Evolutionary conservation across 2,888 invertebrate species (phyloP).

Genomic region (Polydrusus pterygomalis): DNA sequence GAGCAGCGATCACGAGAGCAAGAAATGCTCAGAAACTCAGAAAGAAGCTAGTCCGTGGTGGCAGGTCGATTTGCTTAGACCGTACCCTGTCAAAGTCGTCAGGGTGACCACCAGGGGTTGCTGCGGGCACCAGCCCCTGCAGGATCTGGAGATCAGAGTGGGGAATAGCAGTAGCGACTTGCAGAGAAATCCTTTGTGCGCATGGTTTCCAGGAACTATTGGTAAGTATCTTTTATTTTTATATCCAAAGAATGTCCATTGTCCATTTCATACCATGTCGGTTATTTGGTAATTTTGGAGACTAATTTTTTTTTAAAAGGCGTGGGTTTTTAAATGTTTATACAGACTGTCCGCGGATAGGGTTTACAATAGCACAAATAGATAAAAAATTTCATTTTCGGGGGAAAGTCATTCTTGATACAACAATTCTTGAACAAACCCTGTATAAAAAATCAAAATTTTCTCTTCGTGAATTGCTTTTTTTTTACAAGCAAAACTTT

Average conservation of each 20-base stretch:
- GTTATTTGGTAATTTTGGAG: too few species aligned
- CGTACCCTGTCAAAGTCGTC: slow-evolving; percentile 90
- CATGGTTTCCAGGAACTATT: slow-evolving; percentile 94
- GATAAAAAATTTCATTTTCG: too few species aligned
- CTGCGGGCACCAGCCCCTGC: slow-evolving; percentile 90
- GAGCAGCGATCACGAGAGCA: slow-evolving; percentile 89
- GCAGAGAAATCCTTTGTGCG: slow-evolving; percentile 92
- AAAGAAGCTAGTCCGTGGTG: slow-evolving; percentile 95
- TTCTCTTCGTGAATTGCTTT: too few species aligned
- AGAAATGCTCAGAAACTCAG: slow-evolving; percentile 91
- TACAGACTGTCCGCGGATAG: too few species aligned
- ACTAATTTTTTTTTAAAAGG: background rate
- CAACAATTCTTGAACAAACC: too few species aligned
- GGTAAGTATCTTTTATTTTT: slow-evolving; percentile 74
- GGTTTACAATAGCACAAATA: too few species aligned
- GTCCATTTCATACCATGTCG: too few species aligned
- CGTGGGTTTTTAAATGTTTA: background rate
- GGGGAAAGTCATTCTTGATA: too few species aligned
- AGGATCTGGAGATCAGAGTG: slow-evolving; percentile 92
- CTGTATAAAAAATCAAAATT: too few species aligned
- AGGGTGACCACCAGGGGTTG: slow-evolving; percentile 89
- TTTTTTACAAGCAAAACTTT: too few species aligned
- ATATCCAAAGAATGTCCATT: background rate
- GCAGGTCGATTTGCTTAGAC: slow-evolving; percentile 89
- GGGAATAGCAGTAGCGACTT: slow-evolving; percentile 92